phyloP scores from a whole-genome alignment of 2,797 vertebrate species.

The Psittacula derbiana region DNA sequence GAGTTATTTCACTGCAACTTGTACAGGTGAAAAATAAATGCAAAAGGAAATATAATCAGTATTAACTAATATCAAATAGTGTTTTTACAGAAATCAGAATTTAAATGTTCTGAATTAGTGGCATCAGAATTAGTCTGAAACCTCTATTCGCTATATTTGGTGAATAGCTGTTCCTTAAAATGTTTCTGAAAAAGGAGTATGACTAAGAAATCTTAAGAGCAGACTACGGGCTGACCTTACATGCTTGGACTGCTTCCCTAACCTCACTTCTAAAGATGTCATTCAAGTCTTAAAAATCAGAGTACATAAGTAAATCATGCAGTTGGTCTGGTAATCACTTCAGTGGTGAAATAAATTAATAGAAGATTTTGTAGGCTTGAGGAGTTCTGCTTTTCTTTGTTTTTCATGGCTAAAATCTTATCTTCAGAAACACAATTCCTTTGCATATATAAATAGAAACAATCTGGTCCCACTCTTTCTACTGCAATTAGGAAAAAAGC shows the following conservation, averaged over 20 bases:
- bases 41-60: neutral
- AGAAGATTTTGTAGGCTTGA: conserved; percentile 17
- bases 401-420: conserved; percentile 22
- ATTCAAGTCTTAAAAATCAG: neutral
- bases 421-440: conserved; percentile 3
- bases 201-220: neutral
- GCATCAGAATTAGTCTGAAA: neutral
- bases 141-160: neutral
- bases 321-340: neutral
- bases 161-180: neutral
- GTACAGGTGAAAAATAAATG: neutral
- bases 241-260: neutral
- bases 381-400: neutral
- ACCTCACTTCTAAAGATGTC: neutral
- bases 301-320: neutral
- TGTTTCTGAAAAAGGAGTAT: neutral
- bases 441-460: conserved; percentile 50
- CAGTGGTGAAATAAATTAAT: neutral
- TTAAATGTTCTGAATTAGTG: neutral
- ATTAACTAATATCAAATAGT: neutral
- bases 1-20: neutral
- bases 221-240: neutral
- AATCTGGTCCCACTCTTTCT: conserved; percentile 21
- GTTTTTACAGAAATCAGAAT: neutral
- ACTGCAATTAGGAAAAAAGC: conserved; percentile 36